phyloP scores from a whole-genome alignment of 64 coral and sea anemone species.

The Porites lutea region DNA sequence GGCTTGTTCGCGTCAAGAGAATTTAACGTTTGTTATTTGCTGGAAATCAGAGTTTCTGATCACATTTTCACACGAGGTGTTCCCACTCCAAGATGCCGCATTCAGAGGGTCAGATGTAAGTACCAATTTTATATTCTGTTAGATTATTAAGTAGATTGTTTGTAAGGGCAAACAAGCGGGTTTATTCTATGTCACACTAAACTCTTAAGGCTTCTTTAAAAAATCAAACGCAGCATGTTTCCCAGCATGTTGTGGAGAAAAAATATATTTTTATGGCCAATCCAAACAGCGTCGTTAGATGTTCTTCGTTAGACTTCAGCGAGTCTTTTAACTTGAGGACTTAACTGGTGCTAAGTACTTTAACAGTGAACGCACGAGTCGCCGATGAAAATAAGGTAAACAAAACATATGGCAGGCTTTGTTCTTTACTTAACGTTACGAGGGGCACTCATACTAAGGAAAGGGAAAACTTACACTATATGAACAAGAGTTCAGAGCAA shows the following conservation, averaged over 20 bases:
- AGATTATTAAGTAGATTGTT: neutral
- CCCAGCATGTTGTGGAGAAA: neutral
- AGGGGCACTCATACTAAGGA: neutral
- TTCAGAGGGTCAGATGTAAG: neutral
- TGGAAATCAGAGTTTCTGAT: neutral
- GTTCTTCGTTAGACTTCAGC: neutral
- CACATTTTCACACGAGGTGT: neutral
- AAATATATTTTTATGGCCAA: neutral
- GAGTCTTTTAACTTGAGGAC: neutral
- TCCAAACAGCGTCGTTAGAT: neutral
- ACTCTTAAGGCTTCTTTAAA: neutral
- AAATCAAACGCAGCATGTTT: slow-evolving; percentile 18
- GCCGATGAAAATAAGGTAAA: slow-evolving; percentile 17
- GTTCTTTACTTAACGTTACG: neutral
- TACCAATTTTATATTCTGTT: neutral
- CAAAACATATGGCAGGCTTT: slow-evolving; percentile 16
- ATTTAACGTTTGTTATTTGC: neutral
- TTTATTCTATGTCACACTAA: neutral
- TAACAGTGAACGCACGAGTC: neutral
- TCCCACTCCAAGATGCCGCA: neutral
- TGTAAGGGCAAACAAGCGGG: neutral
- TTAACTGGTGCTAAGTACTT: neutral
- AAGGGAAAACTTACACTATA: no score
- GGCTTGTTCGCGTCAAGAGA: neutral
- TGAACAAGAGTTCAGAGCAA: neutral